Conservation (phyloP, 2,113 vertebrate species). For the Smithornis capensis region DNA sequence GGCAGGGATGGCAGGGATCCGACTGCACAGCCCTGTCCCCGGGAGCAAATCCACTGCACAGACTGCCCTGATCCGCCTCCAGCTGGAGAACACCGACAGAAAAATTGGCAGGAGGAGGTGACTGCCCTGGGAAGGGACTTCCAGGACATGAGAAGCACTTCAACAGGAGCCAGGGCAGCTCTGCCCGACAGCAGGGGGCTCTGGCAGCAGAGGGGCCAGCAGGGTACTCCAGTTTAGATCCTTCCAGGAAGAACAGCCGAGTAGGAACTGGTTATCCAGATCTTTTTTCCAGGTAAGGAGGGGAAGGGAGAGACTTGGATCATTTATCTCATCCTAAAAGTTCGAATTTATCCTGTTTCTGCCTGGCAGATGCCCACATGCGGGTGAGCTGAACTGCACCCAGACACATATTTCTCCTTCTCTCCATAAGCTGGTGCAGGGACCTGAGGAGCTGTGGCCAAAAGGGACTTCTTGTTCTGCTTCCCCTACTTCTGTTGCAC, state of each 20-base stretch:
- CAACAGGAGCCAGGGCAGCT: accelerated
- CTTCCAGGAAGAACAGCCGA: neutral
- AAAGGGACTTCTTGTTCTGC: neutral
- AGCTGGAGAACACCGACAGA: neutral
- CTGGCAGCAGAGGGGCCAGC: neutral
- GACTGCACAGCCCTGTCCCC: neutral
- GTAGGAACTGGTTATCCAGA: neutral
- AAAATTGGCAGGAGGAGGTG: neutral
- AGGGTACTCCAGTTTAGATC: neutral
- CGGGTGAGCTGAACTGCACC: neutral
- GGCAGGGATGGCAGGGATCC: neutral
- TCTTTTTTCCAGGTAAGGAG: neutral
- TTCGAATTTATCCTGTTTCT: neutral
- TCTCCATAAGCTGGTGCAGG: neutral
- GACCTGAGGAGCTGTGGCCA: neutral
- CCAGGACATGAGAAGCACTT: neutral
- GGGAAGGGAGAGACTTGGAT: neutral
- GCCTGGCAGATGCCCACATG: neutral
- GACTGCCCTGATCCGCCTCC: neutral
- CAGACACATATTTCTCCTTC: accelerated
- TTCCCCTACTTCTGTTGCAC: neutral
- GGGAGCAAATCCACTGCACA: neutral
- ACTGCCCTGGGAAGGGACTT: neutral
- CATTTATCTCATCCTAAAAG: neutral
- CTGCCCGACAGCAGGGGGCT: neutral